Percentiles rank a stretch among this genome's conserved stretches.
Evolutionary conservation across 2,113 vertebrate species (phyloP).

Genomic region (Zonotrichia leucophrys): DNA sequence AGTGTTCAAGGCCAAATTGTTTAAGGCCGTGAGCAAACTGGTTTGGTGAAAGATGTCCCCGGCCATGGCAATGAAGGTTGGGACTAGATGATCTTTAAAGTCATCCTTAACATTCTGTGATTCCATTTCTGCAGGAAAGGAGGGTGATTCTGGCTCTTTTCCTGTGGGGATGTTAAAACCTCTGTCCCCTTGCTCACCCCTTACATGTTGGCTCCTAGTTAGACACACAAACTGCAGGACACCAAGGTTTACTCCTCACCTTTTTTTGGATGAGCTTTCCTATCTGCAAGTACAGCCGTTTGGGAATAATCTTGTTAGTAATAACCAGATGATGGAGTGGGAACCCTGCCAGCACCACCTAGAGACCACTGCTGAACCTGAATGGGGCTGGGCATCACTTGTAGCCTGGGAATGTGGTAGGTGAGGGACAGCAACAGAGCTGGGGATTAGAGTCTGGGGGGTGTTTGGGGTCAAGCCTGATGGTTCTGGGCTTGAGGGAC

Average conservation of each 20-base stretch:
- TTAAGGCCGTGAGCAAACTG: background rate
- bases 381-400: accelerated
- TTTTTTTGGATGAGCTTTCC: background rate
- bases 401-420: accelerated
- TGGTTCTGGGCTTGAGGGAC: background rate
- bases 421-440: accelerated
- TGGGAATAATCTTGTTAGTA: background rate
- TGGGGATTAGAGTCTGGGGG: background rate
- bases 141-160: background rate
- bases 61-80: accelerated
- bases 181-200: background rate
- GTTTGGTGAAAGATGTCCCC: background rate
- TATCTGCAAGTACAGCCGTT: background rate
- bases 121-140: background rate
- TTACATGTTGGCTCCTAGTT: background rate
- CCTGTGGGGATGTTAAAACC: background rate
- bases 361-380: background rate
- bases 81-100: background rate
- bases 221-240: background rate
- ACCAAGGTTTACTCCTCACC: background rate
- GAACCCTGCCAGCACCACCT: background rate
- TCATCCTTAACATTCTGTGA: background rate
- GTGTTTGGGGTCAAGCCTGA: background rate
- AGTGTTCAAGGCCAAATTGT: background rate
- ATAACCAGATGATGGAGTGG: background rate